Evolutionary conservation across 2,113 vertebrate species (phyloP).

Genomic region (Nannospalax galili): DNA sequence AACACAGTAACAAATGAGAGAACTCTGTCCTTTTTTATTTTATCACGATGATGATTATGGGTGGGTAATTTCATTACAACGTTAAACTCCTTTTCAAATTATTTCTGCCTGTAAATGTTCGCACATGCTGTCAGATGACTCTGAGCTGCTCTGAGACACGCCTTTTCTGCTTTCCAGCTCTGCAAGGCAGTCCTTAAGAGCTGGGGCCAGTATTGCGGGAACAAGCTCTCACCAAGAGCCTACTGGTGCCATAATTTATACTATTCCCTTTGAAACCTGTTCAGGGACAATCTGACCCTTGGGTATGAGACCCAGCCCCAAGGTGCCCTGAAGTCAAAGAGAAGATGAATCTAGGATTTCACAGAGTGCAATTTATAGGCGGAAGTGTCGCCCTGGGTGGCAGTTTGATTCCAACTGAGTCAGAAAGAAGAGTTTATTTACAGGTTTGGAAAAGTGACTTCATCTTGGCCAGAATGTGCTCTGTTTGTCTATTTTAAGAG

Average conservation of each 20-base stretch:
- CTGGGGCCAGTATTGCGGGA: not conserved
- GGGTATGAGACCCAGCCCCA: not conserved
- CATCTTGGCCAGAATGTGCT: not conserved
- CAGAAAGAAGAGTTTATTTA: not conserved
- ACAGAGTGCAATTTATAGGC: not conserved
- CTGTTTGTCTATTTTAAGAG: not conserved
- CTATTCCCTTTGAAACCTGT: not conserved
- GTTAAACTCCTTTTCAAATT: constrained; percentile 57
- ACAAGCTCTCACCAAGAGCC: not conserved
- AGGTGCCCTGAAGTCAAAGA: not conserved
- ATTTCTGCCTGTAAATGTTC: constrained; percentile 73
- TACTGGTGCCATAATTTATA: not conserved
- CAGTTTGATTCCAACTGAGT: not conserved
- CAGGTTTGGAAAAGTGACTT: not conserved
- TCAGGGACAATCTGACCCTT: not conserved
- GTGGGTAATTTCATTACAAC: constrained; percentile 51
- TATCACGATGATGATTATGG: constrained; percentile 36
- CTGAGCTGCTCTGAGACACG: constrained; percentile 11
- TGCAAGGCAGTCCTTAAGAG: not conserved
- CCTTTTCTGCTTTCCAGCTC: not conserved
- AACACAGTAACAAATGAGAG: constrained; percentile 25
- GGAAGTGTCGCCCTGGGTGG: not conserved
- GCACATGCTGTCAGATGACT: constrained; percentile 75
- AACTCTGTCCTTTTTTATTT: constrained; percentile 43
- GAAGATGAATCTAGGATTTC: not conserved